A percentile compares a stretch with the other conserved stretches of the same genome.
Evolutionary conservation across 2,888 invertebrate species (phyloP).

Genomic region (Helleia helle): DNA sequence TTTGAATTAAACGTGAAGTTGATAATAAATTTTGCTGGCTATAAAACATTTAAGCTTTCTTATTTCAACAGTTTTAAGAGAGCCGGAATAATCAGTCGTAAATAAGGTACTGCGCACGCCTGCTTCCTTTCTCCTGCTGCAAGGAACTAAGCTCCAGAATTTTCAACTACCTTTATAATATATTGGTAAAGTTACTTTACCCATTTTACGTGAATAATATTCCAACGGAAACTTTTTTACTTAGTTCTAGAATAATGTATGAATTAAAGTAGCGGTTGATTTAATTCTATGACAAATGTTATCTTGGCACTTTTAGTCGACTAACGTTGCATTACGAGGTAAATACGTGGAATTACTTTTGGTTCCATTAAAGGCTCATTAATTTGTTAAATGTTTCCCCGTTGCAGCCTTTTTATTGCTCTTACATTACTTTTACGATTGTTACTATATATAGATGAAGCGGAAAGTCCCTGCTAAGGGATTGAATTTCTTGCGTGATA

Average conservation of each 20-base stretch:
- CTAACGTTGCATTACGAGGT: background rate
- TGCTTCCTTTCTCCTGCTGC: constrained; percentile 53
- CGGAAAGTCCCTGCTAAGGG: no score
- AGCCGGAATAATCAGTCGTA: constrained; percentile 59
- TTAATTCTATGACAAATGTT: no score
- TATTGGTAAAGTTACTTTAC: constrained; percentile 22
- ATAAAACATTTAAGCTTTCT: background rate
- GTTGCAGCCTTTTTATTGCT: background rate
- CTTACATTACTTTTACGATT: background rate
- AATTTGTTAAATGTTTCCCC: constrained; percentile 5
- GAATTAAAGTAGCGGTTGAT: constrained; percentile 4
- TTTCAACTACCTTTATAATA: constrained; percentile 24
- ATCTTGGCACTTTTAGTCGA: background rate
- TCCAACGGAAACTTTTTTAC: constrained; percentile 7
- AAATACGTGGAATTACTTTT: no score
- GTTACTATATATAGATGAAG: no score
- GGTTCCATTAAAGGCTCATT: constrained; percentile 4
- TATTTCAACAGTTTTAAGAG: constrained; percentile 42
- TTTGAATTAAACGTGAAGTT: no score
- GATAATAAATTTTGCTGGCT: constrained; percentile 10
- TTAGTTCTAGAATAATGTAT: constrained; percentile 6
- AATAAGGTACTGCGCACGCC: constrained; percentile 53
- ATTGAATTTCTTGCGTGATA: no score
- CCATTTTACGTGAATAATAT: constrained; percentile 11
- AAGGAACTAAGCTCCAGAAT: constrained; percentile 37